Evolutionary conservation across 2,888 invertebrate genomes (phyloP).

Genomic region (Lycaena phlaeas): DNA sequence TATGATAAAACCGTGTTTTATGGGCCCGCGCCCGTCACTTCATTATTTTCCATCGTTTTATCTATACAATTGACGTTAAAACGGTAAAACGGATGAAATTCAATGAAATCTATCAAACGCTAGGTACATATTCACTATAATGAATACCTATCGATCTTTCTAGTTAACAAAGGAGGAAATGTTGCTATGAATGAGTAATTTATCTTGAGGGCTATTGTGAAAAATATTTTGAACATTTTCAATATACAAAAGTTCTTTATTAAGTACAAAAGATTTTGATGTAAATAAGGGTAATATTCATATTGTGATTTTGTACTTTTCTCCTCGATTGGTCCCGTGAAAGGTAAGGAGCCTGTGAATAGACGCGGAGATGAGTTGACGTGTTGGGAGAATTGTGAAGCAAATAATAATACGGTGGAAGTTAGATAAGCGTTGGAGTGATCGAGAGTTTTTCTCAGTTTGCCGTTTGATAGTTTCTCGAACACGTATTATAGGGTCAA

Average conservation of each 20-base stretch:
- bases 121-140: conserved; percentile 18
- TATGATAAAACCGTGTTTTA: conserved; percentile 71
- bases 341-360: conserved; percentile 54
- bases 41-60: conserved; percentile 62
- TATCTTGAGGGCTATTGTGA: conserved; percentile 55
- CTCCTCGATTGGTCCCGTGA: conserved; percentile 62
- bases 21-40: conserved; percentile 55
- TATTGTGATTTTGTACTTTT: conserved; percentile 70
- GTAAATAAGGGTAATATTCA: conserved; percentile 44
- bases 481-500: no score
- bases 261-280: conserved; percentile 39
- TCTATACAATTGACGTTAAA: conserved; percentile 51
- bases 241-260: conserved; percentile 46
- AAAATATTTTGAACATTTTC: conserved; percentile 44
- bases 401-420: no score
- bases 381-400: conserved; percentile 39
- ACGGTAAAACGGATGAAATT: conserved; percentile 21
- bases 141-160: conserved; percentile 32
- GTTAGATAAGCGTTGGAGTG: no score
- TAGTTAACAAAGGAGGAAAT: conserved; percentile 43
- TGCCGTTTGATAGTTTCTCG: neutral
- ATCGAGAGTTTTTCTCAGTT: neutral
- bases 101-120: conserved; percentile 21
- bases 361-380: conserved; percentile 60
- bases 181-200: conserved; percentile 57